Evolutionary conservation across 2,888 invertebrate genomes (phyloP).

Genomic region (Drosophila rubida): DNA sequence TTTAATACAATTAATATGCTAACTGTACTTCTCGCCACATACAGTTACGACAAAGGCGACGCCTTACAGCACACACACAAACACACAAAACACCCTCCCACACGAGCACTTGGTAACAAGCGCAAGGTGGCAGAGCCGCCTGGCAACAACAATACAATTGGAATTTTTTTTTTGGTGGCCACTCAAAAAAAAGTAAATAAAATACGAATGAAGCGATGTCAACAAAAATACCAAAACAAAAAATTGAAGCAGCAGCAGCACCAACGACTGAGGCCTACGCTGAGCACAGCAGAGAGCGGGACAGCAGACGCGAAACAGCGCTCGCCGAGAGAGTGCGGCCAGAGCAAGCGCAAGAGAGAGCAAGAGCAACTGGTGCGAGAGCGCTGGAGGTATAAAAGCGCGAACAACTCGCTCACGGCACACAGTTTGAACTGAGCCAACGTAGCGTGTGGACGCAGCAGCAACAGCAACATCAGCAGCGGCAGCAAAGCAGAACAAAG

Average conservation of each 20-base stretch:
- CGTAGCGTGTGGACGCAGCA: conserved; percentile 41
- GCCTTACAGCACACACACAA: conserved; percentile 29
- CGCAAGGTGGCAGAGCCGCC: conserved; percentile 67
- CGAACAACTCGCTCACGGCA: conserved; percentile 39
- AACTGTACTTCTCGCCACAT: conserved; percentile 75
- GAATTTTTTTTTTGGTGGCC: conserved; percentile 53
- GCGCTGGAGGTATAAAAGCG: conserved; percentile 61
- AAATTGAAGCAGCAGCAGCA: conserved; percentile 43
- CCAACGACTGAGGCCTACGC: conserved; percentile 1
- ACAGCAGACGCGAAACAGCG: conserved; percentile 2
- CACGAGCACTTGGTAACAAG: conserved; percentile 60
- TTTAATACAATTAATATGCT: conserved; percentile 81
- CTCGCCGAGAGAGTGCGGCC: background rate
- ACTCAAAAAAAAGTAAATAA: conserved; percentile 25
- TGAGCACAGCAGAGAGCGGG: conserved; percentile 10
- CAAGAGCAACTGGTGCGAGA: conserved; percentile 34
- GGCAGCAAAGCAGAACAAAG: conserved; percentile 55
- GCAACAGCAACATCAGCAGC: background rate
- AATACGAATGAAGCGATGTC: conserved; percentile 83
- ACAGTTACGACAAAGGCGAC: conserved; percentile 67
- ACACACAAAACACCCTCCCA: conserved; percentile 1
- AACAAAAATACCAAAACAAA: conserved; percentile 83
- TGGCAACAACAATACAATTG: conserved; percentile 41
- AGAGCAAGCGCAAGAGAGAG: conserved; percentile 26
- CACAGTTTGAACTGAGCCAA: conserved; percentile 60